These are phyloP conservation scores for Chromoteleia sp. DNA, from an alignment of 2,888 invertebrate species.

Conservation along the genomic window DNA sequence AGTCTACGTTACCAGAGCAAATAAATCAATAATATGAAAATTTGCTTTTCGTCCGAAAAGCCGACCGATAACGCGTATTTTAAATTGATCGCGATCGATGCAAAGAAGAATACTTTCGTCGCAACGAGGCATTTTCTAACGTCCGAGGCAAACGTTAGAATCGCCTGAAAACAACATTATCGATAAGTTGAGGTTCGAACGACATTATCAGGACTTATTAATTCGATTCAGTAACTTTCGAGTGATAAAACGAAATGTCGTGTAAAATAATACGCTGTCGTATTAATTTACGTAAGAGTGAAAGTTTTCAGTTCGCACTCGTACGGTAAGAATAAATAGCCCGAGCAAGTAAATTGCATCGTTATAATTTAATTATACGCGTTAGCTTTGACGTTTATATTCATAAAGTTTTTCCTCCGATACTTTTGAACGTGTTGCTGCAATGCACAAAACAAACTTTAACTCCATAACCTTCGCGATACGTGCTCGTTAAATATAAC, in stretches of 20 bases:
- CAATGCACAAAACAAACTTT: constrained; percentile 45
- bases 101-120: not conserved
- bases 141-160: not conserved
- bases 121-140: too few species aligned
- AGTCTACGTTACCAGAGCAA: not conserved
- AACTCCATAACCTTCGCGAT: constrained; percentile 44
- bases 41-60: too few species aligned
- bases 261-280: constrained; percentile 60
- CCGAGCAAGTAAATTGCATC: constrained; percentile 53
- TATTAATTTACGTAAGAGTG: constrained; percentile 68
- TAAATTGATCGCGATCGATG: too few species aligned
- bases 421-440: constrained; percentile 33
- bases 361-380: constrained; percentile 63
- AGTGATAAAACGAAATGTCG: constrained; percentile 55
- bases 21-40: not conserved
- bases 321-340: constrained; percentile 49
- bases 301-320: constrained; percentile 51
- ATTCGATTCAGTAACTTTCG: constrained; percentile 57
- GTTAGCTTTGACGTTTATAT: constrained; percentile 41
- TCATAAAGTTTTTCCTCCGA: constrained; percentile 31
- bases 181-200: constrained; percentile 23
- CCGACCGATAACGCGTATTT: too few species aligned
- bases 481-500: constrained; percentile 39
- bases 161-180: not conserved
- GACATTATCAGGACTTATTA: constrained; percentile 45